A percentile compares a stretch with the other conserved stretches of the same genome.
These are phyloP conservation scores for Mylabris sibirica DNA, from an alignment of 2,888 invertebrate species.

Conservation along the genomic window DNA sequence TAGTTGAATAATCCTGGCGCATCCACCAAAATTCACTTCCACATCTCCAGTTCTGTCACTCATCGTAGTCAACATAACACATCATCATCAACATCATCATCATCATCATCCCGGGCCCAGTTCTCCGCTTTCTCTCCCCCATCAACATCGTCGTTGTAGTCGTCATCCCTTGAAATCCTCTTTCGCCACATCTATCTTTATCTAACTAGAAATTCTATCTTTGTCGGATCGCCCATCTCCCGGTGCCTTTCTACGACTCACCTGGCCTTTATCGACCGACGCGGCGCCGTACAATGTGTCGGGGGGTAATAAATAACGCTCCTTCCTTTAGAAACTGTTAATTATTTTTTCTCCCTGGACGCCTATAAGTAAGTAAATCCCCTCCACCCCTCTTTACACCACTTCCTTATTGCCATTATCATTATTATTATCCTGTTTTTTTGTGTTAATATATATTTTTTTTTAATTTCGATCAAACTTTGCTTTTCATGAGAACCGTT, in stretches of 20 bases:
- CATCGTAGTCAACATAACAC: conserved; percentile 15
- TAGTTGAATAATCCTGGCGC: conserved; percentile 12
- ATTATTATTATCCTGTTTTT: background rate
- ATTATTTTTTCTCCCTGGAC: conserved; percentile 51
- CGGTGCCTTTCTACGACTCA: conserved; percentile 50
- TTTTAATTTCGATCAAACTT: background rate
- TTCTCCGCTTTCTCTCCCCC: conserved; percentile 16
- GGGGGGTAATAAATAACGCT: conserved; percentile 49
- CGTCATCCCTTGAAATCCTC: no score
- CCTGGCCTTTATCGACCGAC: conserved; percentile 55
- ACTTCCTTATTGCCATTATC: background rate
- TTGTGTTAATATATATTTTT: background rate
- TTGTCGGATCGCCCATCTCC: conserved; percentile 29
- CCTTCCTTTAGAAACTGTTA: conserved; percentile 51
- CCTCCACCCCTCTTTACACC: background rate
- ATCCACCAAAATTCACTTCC: conserved; percentile 22
- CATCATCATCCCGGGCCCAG: conserved; percentile 31
- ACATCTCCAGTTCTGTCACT: conserved; percentile 27
- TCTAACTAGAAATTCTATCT: background rate
- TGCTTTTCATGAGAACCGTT: background rate
- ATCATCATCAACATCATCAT: conserved; percentile 21
- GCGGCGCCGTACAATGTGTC: conserved; percentile 42
- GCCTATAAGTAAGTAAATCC: conserved; percentile 49
- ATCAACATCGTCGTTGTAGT: background rate
- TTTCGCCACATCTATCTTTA: conserved; percentile 26